Evolutionary conservation across 2,888 invertebrate species (phyloP).

Genomic region (Tubulanus polymorphus): DNA sequence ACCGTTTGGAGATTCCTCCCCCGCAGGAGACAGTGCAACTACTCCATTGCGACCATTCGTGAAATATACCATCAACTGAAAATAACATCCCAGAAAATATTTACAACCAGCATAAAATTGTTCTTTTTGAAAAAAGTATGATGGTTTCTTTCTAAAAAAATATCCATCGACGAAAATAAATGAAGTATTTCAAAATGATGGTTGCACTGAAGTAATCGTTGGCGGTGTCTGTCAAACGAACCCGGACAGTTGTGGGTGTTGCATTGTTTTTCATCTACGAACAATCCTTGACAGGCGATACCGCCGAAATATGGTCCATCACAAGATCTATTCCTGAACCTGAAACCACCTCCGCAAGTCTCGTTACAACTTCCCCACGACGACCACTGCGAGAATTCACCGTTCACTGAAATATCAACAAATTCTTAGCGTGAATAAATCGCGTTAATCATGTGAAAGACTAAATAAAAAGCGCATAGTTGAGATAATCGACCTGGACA

Average conservation of each 20-base stretch:
- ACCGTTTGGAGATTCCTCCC: conserved; percentile 29
- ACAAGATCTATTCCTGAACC: conserved; percentile 18
- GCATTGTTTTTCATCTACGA: conserved; percentile 8
- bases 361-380: conserved; percentile 17
- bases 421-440: too few relatives aligned
- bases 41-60: conserved; percentile 35
- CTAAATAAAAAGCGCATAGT: too few relatives aligned
- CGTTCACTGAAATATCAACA: neutral
- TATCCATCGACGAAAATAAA: too few relatives aligned
- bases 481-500: conserved; percentile 33
- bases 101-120: too few relatives aligned
- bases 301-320: conserved; percentile 11
- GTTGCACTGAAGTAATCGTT: too few relatives aligned
- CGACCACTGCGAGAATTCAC: conserved; percentile 20
- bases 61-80: conserved; percentile 29
- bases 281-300: conserved; percentile 5
- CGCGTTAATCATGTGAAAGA: too few relatives aligned
- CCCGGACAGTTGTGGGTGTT: conserved; percentile 19
- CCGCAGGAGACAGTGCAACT: conserved; percentile 37
- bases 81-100: too few relatives aligned
- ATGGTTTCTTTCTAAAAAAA: too few relatives aligned
- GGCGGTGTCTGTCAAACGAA: too few relatives aligned
- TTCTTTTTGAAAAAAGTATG: too few relatives aligned
- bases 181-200: too few relatives aligned
- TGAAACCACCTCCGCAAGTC: conserved; percentile 18